Base-by-base conservation (phyloP, 2,113 vertebrate species). In the Cathartes aura region DNA sequence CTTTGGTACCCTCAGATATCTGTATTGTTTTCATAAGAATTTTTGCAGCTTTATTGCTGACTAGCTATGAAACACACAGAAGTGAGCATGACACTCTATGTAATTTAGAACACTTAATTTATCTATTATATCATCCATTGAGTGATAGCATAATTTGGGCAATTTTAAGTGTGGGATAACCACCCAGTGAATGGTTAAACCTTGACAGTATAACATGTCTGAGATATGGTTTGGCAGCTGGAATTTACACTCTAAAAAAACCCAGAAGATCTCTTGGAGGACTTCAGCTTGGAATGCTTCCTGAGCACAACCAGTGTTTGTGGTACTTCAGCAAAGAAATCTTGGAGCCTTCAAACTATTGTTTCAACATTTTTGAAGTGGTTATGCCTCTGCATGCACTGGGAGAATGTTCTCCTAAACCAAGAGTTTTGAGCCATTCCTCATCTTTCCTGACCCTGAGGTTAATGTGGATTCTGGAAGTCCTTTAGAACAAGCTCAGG, bases 41-140 rank as follows among this genome's bases (percentile, higher is more conserved):
- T 75, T 94, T 92, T 90, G 38, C 58, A 75, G 16, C 20, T n/a
- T 63, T 85, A 30, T 94, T 82, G 59, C 40, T 95, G 74, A 75
- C 43, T 92, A 79, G 47, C 47, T 82, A 21, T 56, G 68, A 92
- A 88, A 62, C 53, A 83, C 26, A 40, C 21, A 75, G 62, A 80
- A 90, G 27, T 67, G 45, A 85, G 16, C 18, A 1, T 92, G 94
- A 86, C 66, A 90, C 62, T 52, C 74, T 92, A 40, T 88, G 67
- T 86, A 80, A 90, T 96, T 96, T 88, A 63, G 56, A 93, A 80
- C 66, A 90, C 87, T 90, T 94, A 80, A 74, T 96, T 92, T 95
- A 75, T 91, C 87, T 95, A 74, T 93, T 89, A 87, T 91, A 82
- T 90, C 60, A 82, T 84, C 32, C 52, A 62, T 29, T 74, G 82